Conservation (phyloP, 2,888 invertebrate genomes). For the Cephonodes hylas region DNA sequence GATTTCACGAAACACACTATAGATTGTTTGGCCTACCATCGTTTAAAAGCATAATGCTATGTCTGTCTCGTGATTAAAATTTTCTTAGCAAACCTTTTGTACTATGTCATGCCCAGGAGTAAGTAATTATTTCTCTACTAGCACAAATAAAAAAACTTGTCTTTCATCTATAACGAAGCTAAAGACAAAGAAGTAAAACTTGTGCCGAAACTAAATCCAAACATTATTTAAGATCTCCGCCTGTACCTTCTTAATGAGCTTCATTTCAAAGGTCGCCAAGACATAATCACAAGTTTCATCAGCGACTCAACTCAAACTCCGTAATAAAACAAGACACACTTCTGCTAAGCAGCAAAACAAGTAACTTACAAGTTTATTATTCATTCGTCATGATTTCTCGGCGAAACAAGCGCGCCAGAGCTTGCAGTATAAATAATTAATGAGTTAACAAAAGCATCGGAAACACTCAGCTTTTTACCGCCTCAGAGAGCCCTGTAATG, state of each 20-base stretch:
- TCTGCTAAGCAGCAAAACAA: conserved; percentile 21
- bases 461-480: conserved; percentile 38
- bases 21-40: too few species aligned
- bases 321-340: background rate
- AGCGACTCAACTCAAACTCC: background rate
- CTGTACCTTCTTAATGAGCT: background rate
- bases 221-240: background rate
- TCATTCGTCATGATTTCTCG: conserved; percentile 39
- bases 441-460: conserved; percentile 33
- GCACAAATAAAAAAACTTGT: too few species aligned
- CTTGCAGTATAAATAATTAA: conserved; percentile 40
- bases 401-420: conserved; percentile 31
- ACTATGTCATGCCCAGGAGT: too few species aligned
- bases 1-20: too few species aligned
- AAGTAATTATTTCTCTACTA: too few species aligned
- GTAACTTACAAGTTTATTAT: conserved; percentile 39
- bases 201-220: background rate
- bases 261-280: background rate
- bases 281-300: background rate
- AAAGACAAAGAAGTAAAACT: too few species aligned
- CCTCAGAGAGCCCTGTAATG: conserved; percentile 10
- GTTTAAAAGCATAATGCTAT: too few species aligned
- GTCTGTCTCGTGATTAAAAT: too few species aligned
- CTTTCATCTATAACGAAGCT: too few species aligned
- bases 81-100: too few species aligned